Conservation (phyloP, 2,888 invertebrate genomes). For the Heliconius aoede region DNA sequence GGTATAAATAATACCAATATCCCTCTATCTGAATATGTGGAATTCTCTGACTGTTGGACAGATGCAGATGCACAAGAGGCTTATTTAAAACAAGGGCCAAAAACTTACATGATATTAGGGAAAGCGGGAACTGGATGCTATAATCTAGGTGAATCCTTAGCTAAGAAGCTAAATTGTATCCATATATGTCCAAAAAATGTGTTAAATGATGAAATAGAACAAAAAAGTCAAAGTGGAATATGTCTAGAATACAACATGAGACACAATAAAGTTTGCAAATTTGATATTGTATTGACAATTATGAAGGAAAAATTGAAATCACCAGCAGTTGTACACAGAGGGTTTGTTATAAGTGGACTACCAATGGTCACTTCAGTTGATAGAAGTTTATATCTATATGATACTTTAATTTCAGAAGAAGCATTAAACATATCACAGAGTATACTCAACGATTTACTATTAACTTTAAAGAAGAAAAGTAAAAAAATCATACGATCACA, state of each 20-base stretch:
- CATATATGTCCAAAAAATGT: conserved; percentile 83
- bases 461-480: conserved; percentile 65
- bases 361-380: conserved; percentile 82
- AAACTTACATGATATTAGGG: conserved; percentile 84
- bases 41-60: conserved; percentile 70
- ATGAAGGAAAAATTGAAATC: conserved; percentile 79
- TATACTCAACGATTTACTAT: conserved; percentile 61
- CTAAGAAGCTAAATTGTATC: conserved; percentile 83
- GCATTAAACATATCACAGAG: conserved; percentile 57
- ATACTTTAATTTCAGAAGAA: conserved; percentile 65
- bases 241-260: conserved; percentile 84
- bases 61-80: conserved; percentile 80
- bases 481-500: conserved; percentile 50
- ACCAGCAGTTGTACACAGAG: conserved; percentile 81
- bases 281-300: conserved; percentile 78
- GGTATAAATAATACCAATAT: conserved; percentile 70
- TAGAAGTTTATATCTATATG: conserved; percentile 54
- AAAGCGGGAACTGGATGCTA: conserved; percentile 83
- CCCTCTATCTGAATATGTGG: conserved; percentile 55
- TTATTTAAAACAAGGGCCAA: conserved; percentile 78
- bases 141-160: conserved; percentile 81
- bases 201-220: conserved; percentile 83
- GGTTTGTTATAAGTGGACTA: conserved; percentile 86
- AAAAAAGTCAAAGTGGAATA: conserved; percentile 79
- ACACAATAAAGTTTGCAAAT: conserved; percentile 77